phyloP scores from a whole-genome alignment of 2,797 vertebrate genomes.

The Liparis tanakae region DNA sequence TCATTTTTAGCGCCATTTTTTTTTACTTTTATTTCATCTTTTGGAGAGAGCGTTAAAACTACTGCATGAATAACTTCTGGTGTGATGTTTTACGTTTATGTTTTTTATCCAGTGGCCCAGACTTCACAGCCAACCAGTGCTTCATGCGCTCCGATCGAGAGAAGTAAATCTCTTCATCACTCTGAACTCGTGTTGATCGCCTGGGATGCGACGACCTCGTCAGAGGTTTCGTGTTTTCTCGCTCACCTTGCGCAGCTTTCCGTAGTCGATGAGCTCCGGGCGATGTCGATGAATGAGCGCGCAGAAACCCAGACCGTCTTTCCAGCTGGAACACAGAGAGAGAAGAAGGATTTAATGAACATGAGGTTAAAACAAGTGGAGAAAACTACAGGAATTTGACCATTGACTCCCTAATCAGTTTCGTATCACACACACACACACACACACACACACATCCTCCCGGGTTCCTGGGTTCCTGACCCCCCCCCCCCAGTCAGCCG shows the following conservation, averaged over 20 bases:
- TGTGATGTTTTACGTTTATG: no score
- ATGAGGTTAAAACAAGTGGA: conserved; percentile 16
- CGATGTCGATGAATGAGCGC: conserved; percentile 98
- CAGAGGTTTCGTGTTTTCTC: not conserved
- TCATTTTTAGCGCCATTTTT: not conserved
- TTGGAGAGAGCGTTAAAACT: not conserved
- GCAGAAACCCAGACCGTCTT: conserved; percentile 97
- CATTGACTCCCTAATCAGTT: conserved; percentile 27
- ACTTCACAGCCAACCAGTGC: not conserved
- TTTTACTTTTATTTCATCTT: not conserved
- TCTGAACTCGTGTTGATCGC: not conserved
- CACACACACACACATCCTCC: conserved; percentile 12
- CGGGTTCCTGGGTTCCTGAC: conserved; percentile 16
- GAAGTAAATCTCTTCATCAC: not conserved
- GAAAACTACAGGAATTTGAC: not conserved
- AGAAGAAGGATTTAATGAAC: conserved; percentile 1
- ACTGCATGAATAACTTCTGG: not conserved
- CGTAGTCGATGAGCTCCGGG: conserved; percentile 98
- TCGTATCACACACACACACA: conserved; percentile 9
- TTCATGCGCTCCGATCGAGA: not conserved
- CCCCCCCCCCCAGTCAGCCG: not conserved
- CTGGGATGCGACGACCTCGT: not conserved
- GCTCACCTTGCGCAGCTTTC: conserved; percentile 94
- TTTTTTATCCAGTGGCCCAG: no score
- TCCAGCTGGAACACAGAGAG: conserved; percentile 86